A percentile compares a stretch with the other conserved stretches of the same genome.
phyloP scores from a whole-genome alignment of 2,797 vertebrate genomes.

The Leptodactylus fallax region DNA sequence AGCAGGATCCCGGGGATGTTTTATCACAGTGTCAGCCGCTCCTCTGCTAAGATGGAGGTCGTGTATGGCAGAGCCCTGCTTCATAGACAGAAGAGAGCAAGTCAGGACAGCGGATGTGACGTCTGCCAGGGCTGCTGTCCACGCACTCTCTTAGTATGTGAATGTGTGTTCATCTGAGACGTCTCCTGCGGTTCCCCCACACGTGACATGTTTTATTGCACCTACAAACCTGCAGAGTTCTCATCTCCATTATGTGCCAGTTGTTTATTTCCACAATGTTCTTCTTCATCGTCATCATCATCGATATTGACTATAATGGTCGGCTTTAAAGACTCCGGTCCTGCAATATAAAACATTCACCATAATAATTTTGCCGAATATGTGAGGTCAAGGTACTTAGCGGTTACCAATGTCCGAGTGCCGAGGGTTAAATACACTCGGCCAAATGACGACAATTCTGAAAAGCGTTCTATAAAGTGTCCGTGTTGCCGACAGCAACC shows the following conservation, averaged over 20 bases:
- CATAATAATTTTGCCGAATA: no score
- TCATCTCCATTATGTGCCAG: background rate
- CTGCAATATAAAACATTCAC: background rate
- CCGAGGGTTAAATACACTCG: no score
- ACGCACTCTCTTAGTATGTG: background rate
- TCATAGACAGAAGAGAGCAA: no score
- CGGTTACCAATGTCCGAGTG: no score
- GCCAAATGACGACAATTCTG: no score
- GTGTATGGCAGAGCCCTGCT: no score
- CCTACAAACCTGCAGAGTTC: background rate
- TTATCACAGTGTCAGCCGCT: no score
- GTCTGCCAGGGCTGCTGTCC: background rate
- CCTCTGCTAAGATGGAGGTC: background rate
- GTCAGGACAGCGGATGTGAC: background rate
- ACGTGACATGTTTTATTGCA: background rate
- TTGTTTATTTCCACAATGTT: background rate
- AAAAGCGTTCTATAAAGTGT: no score
- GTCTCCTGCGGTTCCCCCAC: background rate
- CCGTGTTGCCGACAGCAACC: no score
- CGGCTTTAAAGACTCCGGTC: background rate
- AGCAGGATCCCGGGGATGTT: no score
- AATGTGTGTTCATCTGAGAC: background rate
- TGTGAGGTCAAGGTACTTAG: no score
- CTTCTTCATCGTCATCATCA: conserved; percentile 2
- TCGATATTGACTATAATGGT: conserved; percentile 12